These are phyloP conservation scores for Mechanitis messenoides DNA, from an alignment of 2,888 invertebrate genomes.

Conservation along the genomic window DNA sequence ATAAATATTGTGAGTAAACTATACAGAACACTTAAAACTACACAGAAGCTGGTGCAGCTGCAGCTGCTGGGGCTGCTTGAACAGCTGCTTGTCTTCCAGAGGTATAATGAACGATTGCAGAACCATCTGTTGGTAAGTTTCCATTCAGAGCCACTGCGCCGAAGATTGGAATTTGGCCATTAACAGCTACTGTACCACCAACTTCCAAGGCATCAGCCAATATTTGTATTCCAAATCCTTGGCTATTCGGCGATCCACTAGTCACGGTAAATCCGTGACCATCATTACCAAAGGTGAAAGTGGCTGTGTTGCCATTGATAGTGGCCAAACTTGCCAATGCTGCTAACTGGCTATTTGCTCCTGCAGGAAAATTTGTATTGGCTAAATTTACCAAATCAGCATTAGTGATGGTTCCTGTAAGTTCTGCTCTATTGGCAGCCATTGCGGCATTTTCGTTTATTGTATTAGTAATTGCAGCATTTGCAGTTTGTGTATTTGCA, in stretches of 20 bases:
- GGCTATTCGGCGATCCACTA: conserved; percentile 35
- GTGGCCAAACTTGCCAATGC: conserved; percentile 27
- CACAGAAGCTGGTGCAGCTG: conserved; percentile 1
- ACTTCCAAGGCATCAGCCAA: conserved; percentile 50
- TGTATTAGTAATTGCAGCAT: conserved; percentile 20
- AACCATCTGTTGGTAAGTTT: conserved; percentile 46
- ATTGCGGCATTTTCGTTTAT: conserved; percentile 20
- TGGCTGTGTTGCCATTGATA: conserved; percentile 33
- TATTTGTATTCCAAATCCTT: conserved; percentile 44
- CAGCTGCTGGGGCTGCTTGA: background rate
- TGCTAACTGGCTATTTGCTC: conserved; percentile 20
- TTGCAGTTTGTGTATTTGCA: conserved; percentile 14
- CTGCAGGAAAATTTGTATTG: conserved; percentile 7
- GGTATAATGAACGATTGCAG: conserved; percentile 43
- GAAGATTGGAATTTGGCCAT: conserved; percentile 51
- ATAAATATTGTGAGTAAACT: conserved; percentile 7
- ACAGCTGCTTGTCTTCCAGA: conserved; percentile 27
- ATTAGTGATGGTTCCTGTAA: conserved; percentile 12
- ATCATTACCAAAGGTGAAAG: conserved; percentile 35
- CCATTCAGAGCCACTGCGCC: conserved; percentile 50
- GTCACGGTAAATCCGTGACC: conserved; percentile 34
- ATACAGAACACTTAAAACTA: background rate
- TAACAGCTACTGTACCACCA: conserved; percentile 47
- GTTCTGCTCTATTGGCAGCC: conserved; percentile 14
- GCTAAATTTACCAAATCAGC: conserved; percentile 18